Conservation (phyloP, 2,113 vertebrate species). For the mouse (Mus musculus) region DNA sequence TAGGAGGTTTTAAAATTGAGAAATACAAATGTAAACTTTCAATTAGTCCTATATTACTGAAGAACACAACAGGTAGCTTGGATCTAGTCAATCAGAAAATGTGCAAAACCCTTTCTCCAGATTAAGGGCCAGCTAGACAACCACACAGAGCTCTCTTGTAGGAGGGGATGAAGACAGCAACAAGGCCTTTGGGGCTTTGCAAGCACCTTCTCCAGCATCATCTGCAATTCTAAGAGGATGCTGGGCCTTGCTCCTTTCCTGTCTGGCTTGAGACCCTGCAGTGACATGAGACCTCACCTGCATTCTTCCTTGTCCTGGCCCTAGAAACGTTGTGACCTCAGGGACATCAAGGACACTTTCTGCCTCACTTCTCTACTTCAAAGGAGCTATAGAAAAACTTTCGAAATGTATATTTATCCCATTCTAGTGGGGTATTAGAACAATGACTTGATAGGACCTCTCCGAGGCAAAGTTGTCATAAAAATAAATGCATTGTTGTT, state of each 20-base stretch:
- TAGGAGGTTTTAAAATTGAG: conserved; percentile 1
- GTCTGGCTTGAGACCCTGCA: conserved; percentile 11
- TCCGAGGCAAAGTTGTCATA: conserved; percentile 72
- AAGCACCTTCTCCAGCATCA: conserved; percentile 31
- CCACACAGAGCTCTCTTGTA: not conserved
- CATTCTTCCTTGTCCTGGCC: not conserved
- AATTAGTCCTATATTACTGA: conserved; percentile 27
- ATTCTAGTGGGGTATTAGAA: conserved; percentile 64
- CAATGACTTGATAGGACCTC: conserved; percentile 70
- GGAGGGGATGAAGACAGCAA: not conserved
- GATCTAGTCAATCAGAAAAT: not conserved
- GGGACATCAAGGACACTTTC: conserved; percentile 45
- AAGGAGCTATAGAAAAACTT: conserved; percentile 66
- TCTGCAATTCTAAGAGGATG: not conserved
- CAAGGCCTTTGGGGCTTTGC: not conserved
- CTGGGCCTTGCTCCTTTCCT: not conserved
- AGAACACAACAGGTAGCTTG: not conserved
- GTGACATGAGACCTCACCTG: conserved; percentile 45
- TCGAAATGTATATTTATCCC: conserved; percentile 49
- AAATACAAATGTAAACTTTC: conserved; percentile 41
- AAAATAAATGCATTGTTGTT: conserved; percentile 79
- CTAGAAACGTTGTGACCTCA: conserved; percentile 59
- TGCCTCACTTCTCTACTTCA: conserved; percentile 50
- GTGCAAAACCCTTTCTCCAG: not conserved
- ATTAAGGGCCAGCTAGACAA: not conserved